phyloP scores from a whole-genome alignment of 2,888 invertebrate genomes.

The Idaea dimidiata region DNA sequence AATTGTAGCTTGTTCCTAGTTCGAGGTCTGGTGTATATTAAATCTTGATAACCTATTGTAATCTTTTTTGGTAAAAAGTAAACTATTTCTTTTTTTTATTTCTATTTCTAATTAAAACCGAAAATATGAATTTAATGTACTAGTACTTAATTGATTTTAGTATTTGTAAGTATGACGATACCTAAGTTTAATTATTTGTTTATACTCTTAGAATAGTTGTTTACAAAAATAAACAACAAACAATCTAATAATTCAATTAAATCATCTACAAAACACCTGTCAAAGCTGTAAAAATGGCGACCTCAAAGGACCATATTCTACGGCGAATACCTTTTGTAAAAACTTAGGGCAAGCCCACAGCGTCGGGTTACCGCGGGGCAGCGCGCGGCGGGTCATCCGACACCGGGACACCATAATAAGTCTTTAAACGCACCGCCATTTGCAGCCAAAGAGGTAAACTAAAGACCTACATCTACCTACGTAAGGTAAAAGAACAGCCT shows the following conservation, averaged over 20 bases:
- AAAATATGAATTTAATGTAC: too few species aligned
- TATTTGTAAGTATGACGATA: too few species aligned
- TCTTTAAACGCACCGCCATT: conserved; percentile 21
- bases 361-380: conserved; percentile 23
- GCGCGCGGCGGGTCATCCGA: conserved; percentile 31
- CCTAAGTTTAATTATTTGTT: too few species aligned
- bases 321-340: conserved; percentile 22
- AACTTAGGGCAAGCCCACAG: conserved; percentile 22
- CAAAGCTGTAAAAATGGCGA: conserved; percentile 7
- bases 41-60: too few species aligned
- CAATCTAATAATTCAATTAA: background rate
- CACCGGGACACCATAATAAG: conserved; percentile 20
- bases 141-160: too few species aligned
- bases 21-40: too few species aligned
- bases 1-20: too few species aligned
- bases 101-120: too few species aligned
- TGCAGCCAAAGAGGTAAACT: conserved; percentile 18
- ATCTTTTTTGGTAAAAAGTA: too few species aligned
- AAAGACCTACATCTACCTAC: conserved; percentile 25
- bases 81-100: too few species aligned
- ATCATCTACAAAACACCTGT: conserved; percentile 1
- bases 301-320: background rate
- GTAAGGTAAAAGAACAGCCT: conserved; percentile 11
- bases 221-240: too few species aligned
- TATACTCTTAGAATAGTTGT: too few species aligned